Evolutionary conservation across 2,888 invertebrate genomes (phyloP), one percentile per base, ranked within the genome.

Genomic region (Drosophila anceps): DNA sequence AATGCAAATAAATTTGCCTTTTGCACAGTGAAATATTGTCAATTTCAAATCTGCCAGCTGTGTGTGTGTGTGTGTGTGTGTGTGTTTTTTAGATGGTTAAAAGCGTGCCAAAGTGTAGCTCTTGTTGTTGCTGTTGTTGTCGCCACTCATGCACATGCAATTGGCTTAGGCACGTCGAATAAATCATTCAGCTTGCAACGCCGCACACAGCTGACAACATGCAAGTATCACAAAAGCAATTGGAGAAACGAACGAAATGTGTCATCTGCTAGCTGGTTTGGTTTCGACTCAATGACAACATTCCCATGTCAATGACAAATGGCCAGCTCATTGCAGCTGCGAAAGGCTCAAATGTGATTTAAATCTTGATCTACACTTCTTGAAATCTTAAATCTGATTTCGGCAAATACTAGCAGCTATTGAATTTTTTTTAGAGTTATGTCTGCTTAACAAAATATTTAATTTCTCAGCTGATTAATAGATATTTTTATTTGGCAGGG

Each of bases 1-100:
- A 73, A 73, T 90, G 81, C 86, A 90, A 84, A 88, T 85, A 90
- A 85, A 84, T 88, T 79, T 82, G 83, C 65, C 80, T 88, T 81
- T 88, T 71, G 58, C 59, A 55, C 67, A 67, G 76, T 88, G 77
- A 84, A 88, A 84, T 85, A 84, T 84, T 88, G 84, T 82, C 84
- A 90, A 90, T 84, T 88, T 88, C 70, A 72, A 66, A 73, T 75
- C 72, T 75, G 71, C 64, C 73, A 65, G 61, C 33, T 60, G 54
- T 27, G 67, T 43, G 33, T 39, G 51, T 48, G 62, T 51, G 67
- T 50, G 20, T 55, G 57, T 27, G 35, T 50, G 31, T 33, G 31
- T 27, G 35, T 50, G 31, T 33, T 24, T 27, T 46, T 59, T 27
- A n/a, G 27, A 13, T 39, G 37, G 13, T 5, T 18, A 29, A 44